Base-by-base conservation (phyloP, 92 coral and sea anemone species). In the Bergia puertoricense region DNA sequence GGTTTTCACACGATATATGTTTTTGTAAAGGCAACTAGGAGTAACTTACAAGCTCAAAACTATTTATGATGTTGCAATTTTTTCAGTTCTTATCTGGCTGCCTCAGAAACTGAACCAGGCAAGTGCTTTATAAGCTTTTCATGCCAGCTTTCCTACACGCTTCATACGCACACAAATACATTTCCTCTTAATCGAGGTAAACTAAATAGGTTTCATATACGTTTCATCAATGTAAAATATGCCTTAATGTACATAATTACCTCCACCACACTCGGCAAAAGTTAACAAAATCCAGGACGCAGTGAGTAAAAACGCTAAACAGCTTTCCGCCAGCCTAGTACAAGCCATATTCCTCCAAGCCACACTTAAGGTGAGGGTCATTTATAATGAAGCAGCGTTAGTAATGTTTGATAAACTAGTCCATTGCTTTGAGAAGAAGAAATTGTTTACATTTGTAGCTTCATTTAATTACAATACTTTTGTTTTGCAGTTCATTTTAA, bases 381-480 rank as follows among this genome's bases (percentile, higher is more conserved):
- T 13, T 20, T 6, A 11, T 38, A 44, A 16, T 20, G 22, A 45
- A 7, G 30, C 30, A 8, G 80, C 80, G 54, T 76, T 54, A 76
- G 3, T 40, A n/a, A 76, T 40, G 51, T 45, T 76, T 76, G 42
- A 42, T 20, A 76, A 20, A 14, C 46, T 42, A 5, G 9, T 15
- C 50, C 14, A 11, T 79, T 79, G 41, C 44, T 45, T 45, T 50
- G 23, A 50, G 62, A 48, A 79, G 42, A 50, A 39, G 14, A 54
- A 79, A 45, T 48, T 79, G 82, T 79, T 79, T 79, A 50, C 82
- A 22, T 79, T 79, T 23, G 44, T 2, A 18, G 44, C 82, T 45
- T 79, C 82, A 36, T 46, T 79, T 79, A 79, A 79, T 79, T 79
- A 79, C 44, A 50, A n/a, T 36, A 22, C 22, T 51, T 79, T 79